phyloP scores from a whole-genome alignment of 2,797 vertebrate genomes.

The Cetoscarus ocellatus region DNA sequence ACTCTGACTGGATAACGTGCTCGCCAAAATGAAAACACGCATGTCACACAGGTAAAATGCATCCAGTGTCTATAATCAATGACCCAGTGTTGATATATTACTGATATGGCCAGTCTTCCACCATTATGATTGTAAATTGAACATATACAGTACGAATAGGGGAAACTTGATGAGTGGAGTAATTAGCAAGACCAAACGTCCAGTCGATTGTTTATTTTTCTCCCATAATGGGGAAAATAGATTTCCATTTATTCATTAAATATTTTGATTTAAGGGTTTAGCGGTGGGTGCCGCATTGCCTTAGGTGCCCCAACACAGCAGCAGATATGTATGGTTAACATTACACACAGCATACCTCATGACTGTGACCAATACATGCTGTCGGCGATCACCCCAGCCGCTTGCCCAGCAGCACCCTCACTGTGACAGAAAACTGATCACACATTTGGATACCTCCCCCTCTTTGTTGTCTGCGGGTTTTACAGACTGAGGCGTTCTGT shows the following conservation, averaged over 20 bases:
- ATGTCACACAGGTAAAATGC: no score
- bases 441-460: conserved; percentile 38
- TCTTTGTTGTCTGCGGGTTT: conserved; percentile 55
- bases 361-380: conserved; percentile 5
- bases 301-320: not conserved
- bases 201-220: conserved; percentile 11
- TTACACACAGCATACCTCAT: conserved; percentile 10
- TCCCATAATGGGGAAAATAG: not conserved
- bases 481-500: conserved; percentile 55
- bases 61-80: not conserved
- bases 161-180: not conserved
- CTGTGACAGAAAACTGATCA: conserved; percentile 41
- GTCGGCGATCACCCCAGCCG: conserved; percentile 4
- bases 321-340: conserved; percentile 11
- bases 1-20: no score
- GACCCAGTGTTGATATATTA: not conserved
- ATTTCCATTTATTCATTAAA: not conserved
- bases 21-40: no score
- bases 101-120: not conserved
- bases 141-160: not conserved
- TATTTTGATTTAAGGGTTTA: not conserved
- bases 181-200: not conserved
- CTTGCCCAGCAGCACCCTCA: conserved; percentile 18
- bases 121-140: not conserved
- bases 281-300: not conserved